Conservation (phyloP, 2,797 vertebrate genomes). For the Syngnathus acus region DNA sequence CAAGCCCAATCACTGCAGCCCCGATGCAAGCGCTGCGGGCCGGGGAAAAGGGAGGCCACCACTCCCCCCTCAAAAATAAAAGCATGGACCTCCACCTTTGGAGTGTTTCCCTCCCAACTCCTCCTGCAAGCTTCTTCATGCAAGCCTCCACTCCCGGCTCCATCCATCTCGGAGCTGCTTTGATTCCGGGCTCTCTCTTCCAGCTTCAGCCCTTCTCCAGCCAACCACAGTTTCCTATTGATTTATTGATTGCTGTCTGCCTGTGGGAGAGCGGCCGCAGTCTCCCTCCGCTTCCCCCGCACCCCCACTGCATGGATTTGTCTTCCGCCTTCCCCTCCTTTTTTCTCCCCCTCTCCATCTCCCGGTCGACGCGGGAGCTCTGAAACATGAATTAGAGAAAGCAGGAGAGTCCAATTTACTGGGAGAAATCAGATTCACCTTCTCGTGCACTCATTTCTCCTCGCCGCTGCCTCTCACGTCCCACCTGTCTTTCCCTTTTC, state of each 20-base stretch:
- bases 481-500: conserved; percentile 32
- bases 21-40: conserved; percentile 23
- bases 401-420: conserved; percentile 84
- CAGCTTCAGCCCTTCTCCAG: conserved; percentile 81
- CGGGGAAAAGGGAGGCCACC: conserved; percentile 33
- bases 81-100: conserved; percentile 43
- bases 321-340: conserved; percentile 71
- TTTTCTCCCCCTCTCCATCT: conserved; percentile 69
- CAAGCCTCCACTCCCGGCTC: conserved; percentile 71
- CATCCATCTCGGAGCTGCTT: conserved; percentile 88
- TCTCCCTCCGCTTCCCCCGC: conserved; percentile 74
- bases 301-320: conserved; percentile 80
- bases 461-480: conserved; percentile 35
- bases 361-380: conserved; percentile 76
- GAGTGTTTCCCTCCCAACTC: conserved; percentile 54
- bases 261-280: conserved; percentile 85
- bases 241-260: conserved; percentile 97
- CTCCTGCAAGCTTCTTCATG: conserved; percentile 59
- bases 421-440: conserved; percentile 68
- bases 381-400: conserved; percentile 84
- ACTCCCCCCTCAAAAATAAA: conserved; percentile 1
- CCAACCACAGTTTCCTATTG: conserved; percentile 94
- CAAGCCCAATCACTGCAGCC: conserved; percentile 57
- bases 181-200: conserved; percentile 82
- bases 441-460: conserved; percentile 45